phyloP scores from a whole-genome alignment of 2,113 vertebrate genomes.

The Elaphurus davidianus region DNA sequence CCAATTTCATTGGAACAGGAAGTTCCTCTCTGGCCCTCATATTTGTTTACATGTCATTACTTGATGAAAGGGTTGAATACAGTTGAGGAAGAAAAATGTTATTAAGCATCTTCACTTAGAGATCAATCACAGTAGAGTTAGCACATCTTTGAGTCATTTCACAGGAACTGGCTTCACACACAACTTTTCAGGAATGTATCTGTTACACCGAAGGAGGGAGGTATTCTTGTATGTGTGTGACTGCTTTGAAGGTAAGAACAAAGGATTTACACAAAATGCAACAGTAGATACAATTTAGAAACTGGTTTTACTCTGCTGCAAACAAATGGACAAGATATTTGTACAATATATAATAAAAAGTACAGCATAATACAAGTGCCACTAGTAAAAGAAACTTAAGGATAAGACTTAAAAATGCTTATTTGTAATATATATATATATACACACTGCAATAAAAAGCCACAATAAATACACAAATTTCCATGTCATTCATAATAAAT shows the following conservation, averaged over 20 bases:
- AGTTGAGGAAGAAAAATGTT: conserved; percentile 5
- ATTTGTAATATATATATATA: conserved; percentile 88
- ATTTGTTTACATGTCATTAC: conserved; percentile 23
- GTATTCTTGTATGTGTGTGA: not conserved
- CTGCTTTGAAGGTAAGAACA: not conserved
- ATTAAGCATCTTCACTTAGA: not conserved
- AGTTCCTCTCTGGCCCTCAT: not conserved
- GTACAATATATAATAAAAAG: conserved; percentile 90
- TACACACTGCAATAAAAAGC: conserved; percentile 92
- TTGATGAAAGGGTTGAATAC: conserved; percentile 16
- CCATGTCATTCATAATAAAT: conserved; percentile 97
- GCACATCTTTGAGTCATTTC: conserved; percentile 17
- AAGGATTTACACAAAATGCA: conserved; percentile 47
- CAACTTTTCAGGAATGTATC: not conserved
- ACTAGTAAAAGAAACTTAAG: conserved; percentile 87
- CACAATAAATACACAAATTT: conserved; percentile 99
- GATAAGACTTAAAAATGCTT: conserved; percentile 86
- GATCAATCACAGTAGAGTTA: conserved; percentile 9
- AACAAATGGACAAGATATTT: conserved; percentile 89
- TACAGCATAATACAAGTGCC: conserved; percentile 89
- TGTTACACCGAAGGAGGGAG: not conserved
- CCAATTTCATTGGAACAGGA: conserved; percentile 11
- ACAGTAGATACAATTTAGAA: conserved; percentile 80
- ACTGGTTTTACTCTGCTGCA: conserved; percentile 87
- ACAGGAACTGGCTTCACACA: conserved; percentile 25